phyloP scores from a whole-genome alignment of 2,113 vertebrate species.

The Pachycephala philippinensis region DNA sequence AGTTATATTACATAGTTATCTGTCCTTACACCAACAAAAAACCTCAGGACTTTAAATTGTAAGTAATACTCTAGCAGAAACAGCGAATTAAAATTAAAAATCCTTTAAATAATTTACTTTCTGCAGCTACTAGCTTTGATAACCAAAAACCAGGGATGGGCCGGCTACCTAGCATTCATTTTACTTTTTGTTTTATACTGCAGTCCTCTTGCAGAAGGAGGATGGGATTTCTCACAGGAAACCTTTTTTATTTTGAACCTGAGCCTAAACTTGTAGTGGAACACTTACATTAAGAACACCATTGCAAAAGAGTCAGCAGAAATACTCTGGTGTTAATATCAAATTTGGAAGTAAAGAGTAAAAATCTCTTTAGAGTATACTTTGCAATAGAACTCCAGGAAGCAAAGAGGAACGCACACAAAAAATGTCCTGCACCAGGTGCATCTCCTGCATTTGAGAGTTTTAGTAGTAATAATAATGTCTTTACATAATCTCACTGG shows the following conservation, averaged over 20 bases:
- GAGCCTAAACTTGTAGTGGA: background rate
- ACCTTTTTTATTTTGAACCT: background rate
- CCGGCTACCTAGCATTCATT: background rate
- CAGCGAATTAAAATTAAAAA: background rate
- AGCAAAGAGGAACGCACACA: background rate
- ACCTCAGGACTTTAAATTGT: background rate
- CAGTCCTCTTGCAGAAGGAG: background rate
- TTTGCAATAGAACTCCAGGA: background rate
- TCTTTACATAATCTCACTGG: background rate
- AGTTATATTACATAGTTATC: background rate
- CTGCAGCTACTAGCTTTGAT: background rate
- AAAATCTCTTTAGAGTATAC: background rate
- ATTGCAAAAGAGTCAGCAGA: background rate
- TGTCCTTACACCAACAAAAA: background rate
- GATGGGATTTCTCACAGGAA: background rate
- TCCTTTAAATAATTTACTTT: background rate
- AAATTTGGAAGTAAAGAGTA: background rate
- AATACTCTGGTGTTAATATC: background rate
- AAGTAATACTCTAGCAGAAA: background rate
- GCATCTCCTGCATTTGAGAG: background rate
- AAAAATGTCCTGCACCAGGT: rapidly evolving
- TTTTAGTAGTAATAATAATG: background rate
- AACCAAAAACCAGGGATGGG: background rate
- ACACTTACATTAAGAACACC: background rate
- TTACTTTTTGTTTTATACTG: background rate